Base-by-base conservation (phyloP, 2,113 vertebrate genomes). In the Girardinichthys multiradiatus region DNA sequence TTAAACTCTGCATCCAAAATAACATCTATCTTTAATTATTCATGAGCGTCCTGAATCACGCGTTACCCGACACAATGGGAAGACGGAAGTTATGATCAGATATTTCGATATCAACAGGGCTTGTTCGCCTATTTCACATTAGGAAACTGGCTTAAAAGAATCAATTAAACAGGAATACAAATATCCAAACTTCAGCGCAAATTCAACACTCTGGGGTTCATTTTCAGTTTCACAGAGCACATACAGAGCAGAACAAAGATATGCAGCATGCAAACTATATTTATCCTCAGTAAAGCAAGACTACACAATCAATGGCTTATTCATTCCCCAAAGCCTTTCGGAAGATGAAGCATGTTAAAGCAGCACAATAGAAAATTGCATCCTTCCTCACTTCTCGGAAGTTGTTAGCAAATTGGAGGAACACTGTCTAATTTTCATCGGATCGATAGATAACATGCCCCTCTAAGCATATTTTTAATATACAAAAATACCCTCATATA, bases 331-430 rank as follows among this genome's bases (percentile, higher is more conserved):
- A 21, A 21, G 24, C 1, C 0, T 51, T 19, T 9, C 2, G 1
- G 2, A 42, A 35, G 31, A 73, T 3, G 28, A 26, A 13, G 10
- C 24, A 2, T 0, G 35, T 51, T 5, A 26, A 21, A 37, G 27
- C 33, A 45, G 15, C 19, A 24, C 21, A 54, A 39, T 10, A 27
- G 45, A 39, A 37, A 31, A 4, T 21, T 7, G 37, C 58, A 63
- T 35, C 57, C 0, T 30, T 30, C 17, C 7, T 4, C 60, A 72
- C 74, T 84, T 64, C 37, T 67, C 64, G 63, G 76, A 80, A 87
- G 80, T 87, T 85, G 57, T 19, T 63, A 72, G 64, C 68, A 51
- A 75, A 61, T 85, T 82, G 7, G 21, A 26, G 33, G 30, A 42
- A 57, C 58, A 77, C 0, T 9, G 30, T 59, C 48, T 37, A 51